Base-by-base conservation (phyloP, 2,113 vertebrate species). In the Aptenodytes forsteri region DNA sequence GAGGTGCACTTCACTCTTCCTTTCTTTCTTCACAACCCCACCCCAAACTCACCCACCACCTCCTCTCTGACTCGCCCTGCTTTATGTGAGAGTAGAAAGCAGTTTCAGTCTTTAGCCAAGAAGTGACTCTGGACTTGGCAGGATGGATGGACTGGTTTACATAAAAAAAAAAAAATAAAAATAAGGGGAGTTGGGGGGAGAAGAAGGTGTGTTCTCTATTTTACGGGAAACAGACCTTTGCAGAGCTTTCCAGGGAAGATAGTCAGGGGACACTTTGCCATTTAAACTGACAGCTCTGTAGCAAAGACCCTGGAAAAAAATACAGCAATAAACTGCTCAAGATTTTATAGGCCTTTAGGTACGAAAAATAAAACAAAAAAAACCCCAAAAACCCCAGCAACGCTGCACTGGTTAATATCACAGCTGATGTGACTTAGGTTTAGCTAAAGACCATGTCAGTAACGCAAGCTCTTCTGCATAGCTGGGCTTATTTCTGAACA, bases 121-220 rank as follows among this genome's bases (percentile, higher is more conserved):
- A 71, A 71, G 19, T 8, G 9, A 34, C 59, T 65, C 30, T 64
- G 72, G 22, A 32, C 27, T 89, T 95, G 73, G 64, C 59, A 90
- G 38, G 32, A 21, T 17, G 54, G n/a, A 69, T 32, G 17, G 32
- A 42, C 2, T 16, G 32, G 27, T 82, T 92, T 83, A 32, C 10
- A 56, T 59, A 49, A 38, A 52, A 50, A 21, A 55, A 42, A 64
- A 42, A 12, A 29, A 18, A 38, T 16, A 7, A 46, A 64, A 61
- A 10, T 50, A 25, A 40, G 27, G 1, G 3, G 11, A 6, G 5
- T 15, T 8, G 3, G 4, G 36, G 7, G 25, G 7, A 17, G 6
- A 26, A 58, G 55, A 40, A 75, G 44, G 13, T n/a, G 27, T 40
- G 6, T 50, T 77, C 18, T 65, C 36, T 89, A 25, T 15, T 94